Base-by-base conservation (phyloP, 2,888 invertebrate genomes). In the Apamea monoglypha region DNA sequence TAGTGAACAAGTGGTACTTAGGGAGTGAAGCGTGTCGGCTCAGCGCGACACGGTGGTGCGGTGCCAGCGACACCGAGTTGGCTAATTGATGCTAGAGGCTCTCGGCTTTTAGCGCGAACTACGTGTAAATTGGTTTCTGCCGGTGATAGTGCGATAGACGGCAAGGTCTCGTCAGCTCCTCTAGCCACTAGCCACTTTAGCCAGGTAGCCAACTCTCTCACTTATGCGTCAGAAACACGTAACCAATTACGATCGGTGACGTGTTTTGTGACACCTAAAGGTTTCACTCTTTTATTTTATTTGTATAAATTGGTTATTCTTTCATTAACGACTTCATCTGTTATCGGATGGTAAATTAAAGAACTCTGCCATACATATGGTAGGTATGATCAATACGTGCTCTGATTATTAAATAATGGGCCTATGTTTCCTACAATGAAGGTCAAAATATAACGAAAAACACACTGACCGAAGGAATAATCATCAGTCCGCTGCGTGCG, bases 111-210 rank as follows among this genome's bases (percentile, higher is more conserved):
- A 87, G 83, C 76, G 76, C 73, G 87, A 88, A 88, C 87, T 87
- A 87, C 85, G 81, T 87, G 78, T 89, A 88, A 88, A 88, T 88
- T 88, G 89, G 83, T 87, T 80, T 89, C 87, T 88, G 88, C 44
- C 76, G 76, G 85, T 87, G 89, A 82, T 83, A 78, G 53, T 75
- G 67, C 69, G 67, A 80, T 74, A 78, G 76, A 83, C 82, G 78
- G 71, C 74, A 73, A 87, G 78, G 74, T 78, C 70, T 81, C 73
- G 70, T 77, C 89, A 18, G 76, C 61, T n/a, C 44, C 77, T 64
- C 21, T 40, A 53, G 32, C 71, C 36, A n/a, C 56, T 59, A 21
- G 76, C 61, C 36, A 47, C 56, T 56, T 8, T 10, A 44, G 56
- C 44, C 75, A 77, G 74, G 59, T 68, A 74, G 32, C 61, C 53